These are phyloP conservation scores for Florisuga fusca DNA, from an alignment of 2,797 vertebrate genomes.

Conservation along the genomic window DNA sequence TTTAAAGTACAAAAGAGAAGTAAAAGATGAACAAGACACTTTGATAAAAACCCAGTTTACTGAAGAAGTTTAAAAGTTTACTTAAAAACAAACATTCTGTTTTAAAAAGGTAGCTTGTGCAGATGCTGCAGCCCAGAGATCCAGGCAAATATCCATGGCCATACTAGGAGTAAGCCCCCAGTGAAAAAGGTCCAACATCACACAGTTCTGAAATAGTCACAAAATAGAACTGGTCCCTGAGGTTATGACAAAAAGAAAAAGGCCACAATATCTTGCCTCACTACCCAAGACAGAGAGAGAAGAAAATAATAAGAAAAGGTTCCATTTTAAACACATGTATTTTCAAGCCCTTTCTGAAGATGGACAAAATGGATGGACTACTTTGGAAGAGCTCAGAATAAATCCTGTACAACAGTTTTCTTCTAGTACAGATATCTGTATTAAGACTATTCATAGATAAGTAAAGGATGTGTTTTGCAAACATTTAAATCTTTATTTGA, in stretches of 20 bases:
- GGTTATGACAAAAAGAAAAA: background rate
- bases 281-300: background rate
- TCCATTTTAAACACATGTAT: background rate
- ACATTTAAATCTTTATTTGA: background rate
- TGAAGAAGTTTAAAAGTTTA: background rate
- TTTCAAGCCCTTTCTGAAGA: background rate
- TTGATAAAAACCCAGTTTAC: background rate
- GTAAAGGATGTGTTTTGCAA: background rate
- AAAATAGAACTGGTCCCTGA: background rate
- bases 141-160: background rate
- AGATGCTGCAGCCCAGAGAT: background rate
- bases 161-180: background rate
- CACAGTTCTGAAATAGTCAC: background rate
- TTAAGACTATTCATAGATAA: background rate
- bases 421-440: background rate
- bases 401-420: background rate
- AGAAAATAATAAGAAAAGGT: background rate
- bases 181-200: background rate
- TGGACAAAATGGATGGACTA: background rate
- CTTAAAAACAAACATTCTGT: background rate
- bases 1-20: conserved; percentile 3
- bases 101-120: background rate
- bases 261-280: background rate
- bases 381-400: background rate
- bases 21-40: background rate